phyloP scores from a whole-genome alignment of 2,113 vertebrate species.

The Epinephelus fuscoguttatus region DNA sequence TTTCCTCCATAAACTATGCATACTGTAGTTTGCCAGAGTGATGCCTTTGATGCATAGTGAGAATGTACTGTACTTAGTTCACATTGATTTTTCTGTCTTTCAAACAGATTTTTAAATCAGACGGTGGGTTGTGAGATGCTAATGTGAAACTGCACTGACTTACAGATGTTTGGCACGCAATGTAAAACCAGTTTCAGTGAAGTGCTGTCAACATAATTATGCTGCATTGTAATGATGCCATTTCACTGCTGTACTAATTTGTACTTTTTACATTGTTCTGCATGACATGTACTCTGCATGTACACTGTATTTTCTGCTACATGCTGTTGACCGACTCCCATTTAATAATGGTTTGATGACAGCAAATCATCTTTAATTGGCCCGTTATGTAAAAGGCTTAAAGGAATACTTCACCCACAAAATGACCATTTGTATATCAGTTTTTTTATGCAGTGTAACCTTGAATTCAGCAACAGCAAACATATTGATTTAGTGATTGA shows the following conservation, averaged over 20 bases:
- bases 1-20: not conserved
- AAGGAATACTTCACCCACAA: too few relatives aligned
- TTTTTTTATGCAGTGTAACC: too few relatives aligned
- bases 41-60: not conserved
- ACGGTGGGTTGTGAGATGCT: not conserved
- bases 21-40: not conserved
- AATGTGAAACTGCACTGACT: not conserved
- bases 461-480: too few relatives aligned
- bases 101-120: not conserved
- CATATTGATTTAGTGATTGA: too few relatives aligned
- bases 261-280: not conserved
- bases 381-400: not conserved
- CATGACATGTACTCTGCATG: not conserved
- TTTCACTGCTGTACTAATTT: not conserved
- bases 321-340: not conserved
- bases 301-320: not conserved
- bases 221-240: not conserved
- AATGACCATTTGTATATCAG: too few relatives aligned
- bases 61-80: not conserved
- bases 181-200: conserved; percentile 4
- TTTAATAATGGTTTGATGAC: not conserved
- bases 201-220: not conserved
- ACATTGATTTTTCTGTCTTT: not conserved
- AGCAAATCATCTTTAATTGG: not conserved
- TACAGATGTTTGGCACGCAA: conserved; percentile 9